Evolutionary conservation across 2,113 vertebrate genomes (phyloP).

Genomic region (Thamnophis sirtalis): DNA sequence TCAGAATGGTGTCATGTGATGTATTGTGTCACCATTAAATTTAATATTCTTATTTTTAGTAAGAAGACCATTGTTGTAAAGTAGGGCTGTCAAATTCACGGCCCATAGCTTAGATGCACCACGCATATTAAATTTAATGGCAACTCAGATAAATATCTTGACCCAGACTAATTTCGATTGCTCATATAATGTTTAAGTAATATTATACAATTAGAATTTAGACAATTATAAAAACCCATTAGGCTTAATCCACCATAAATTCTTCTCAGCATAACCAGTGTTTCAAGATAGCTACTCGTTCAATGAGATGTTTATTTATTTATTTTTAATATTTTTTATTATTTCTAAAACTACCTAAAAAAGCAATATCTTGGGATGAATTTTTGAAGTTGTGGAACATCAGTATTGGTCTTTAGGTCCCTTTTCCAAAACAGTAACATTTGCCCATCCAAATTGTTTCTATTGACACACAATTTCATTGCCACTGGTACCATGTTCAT

Average conservation of each 20-base stretch:
- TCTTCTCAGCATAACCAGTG: background rate
- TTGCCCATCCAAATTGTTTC: background rate
- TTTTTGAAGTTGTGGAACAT: background rate
- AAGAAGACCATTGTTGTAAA: too few relatives aligned
- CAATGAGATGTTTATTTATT: background rate
- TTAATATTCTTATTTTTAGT: too few relatives aligned
- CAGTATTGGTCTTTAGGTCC: background rate
- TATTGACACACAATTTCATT: background rate
- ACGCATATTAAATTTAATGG: conserved; percentile 23
- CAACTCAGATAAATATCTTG: conserved; percentile 15
- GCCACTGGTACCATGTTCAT: background rate
- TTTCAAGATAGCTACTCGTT: background rate
- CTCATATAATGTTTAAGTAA: conserved; percentile 40
- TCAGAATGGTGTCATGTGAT: too few relatives aligned
- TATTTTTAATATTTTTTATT: background rate
- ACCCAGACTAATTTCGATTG: conserved; percentile 10
- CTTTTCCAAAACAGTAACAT: background rate
- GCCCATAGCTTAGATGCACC: too few relatives aligned
- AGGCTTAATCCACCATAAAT: background rate
- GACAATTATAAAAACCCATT: background rate
- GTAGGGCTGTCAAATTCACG: too few relatives aligned
- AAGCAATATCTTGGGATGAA: rapidly evolving
- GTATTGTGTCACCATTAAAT: too few relatives aligned
- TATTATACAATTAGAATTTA: conserved; percentile 38
- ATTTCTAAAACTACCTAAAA: background rate